Base-by-base conservation (phyloP, 2,888 invertebrate species). In the Hoplodrina blanda region DNA sequence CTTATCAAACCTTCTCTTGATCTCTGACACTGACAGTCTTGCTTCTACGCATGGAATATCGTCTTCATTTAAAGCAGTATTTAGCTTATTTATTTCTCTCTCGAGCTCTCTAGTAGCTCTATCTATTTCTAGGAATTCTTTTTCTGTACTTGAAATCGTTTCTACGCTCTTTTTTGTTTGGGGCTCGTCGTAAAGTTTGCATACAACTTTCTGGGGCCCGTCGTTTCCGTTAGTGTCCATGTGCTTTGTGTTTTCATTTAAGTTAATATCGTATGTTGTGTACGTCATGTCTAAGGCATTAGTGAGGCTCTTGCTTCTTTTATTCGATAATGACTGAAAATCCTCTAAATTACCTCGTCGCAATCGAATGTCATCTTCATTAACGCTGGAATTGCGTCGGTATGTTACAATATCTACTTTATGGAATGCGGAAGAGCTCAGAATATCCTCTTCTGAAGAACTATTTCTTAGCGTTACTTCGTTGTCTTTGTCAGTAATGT, bases 1-100 rank as follows among this genome's bases (percentile, higher is more conserved):
- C 74, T 94, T 95, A 61, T 96, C 96, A 84, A 97, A 97, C 80
- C 95, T 95, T 71, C 93, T 91, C 81, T 96, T 96, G 63, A 97
- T 96, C 71, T 96, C 95, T 13, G 94, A 93, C 20, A 96, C 94
- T 0, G 94, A 94, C 52, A 93, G 84, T 54, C 94, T 88, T 55
- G 89, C 85, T 17, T 90, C 93, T 30, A 89, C 86, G 37, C 89
- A 77, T 49, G 88, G 86, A 53, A 93, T 86, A 61, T 95, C 94
- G 6, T 96, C 96, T 73, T 95, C 95, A 15, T 90, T 89, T 55
- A 96, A 87, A 64, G 96, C 96, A 13, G 94, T 92, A 79, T 96
- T 96, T 20, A 95, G 81, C 84, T 95, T 96, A 78, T 93, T 94
- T 82, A 95, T 94, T 86, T 96, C 94, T 78, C 93, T 92, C 85